phyloP scores from a whole-genome alignment of 2,888 invertebrate genomes.

The Onthophagus sagittarius region DNA sequence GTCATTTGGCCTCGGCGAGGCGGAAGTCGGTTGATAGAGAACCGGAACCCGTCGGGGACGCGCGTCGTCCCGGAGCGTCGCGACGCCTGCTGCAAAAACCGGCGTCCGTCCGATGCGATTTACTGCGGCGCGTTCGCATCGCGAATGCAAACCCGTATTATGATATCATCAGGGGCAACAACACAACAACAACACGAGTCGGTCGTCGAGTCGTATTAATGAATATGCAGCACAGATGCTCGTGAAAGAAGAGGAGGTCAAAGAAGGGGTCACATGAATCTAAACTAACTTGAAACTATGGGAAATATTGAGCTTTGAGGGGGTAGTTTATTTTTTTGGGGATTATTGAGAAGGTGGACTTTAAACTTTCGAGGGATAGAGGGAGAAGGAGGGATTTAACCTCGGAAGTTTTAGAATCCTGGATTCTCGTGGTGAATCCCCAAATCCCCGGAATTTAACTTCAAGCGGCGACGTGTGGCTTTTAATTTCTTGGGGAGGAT shows the following conservation, averaged over 20 bases:
- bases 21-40: constrained; percentile 31
- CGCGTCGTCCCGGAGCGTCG: constrained; percentile 35
- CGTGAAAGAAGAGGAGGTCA: constrained; percentile 8
- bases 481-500: background rate
- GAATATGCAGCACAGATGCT: constrained; percentile 10
- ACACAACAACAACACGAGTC: background rate
- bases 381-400: background rate
- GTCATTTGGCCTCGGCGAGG: constrained; percentile 45
- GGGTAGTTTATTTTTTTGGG: no score
- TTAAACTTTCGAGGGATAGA: background rate
- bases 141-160: constrained; percentile 15
- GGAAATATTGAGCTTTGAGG: background rate
- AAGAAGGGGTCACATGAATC: background rate
- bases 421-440: background rate
- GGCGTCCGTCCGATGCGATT: constrained; percentile 21
- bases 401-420: background rate
- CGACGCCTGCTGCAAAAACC: constrained; percentile 27
- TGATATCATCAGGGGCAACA: constrained; percentile 4
- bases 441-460: background rate
- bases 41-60: constrained; percentile 27
- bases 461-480: background rate
- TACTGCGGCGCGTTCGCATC: constrained; percentile 31
- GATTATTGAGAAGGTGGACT: background rate
- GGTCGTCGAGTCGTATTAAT: background rate
- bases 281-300: constrained; percentile 15